Percentiles rank a stretch among this genome's conserved stretches.
These are phyloP conservation scores for Hemaris fuciformis DNA, from an alignment of 2,888 invertebrate species.

Conservation along the genomic window DNA sequence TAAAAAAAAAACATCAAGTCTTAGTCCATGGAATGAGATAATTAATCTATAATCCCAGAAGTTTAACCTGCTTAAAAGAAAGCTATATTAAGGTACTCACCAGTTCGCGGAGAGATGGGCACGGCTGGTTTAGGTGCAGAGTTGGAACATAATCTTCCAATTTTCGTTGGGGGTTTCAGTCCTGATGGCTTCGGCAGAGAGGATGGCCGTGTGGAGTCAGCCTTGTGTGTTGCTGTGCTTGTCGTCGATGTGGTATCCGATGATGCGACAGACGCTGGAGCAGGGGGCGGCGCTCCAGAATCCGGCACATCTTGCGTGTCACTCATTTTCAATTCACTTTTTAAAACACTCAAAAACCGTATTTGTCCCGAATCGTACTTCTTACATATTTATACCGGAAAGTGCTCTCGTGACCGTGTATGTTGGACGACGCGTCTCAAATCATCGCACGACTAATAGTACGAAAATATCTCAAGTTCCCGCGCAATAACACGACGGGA, in stretches of 20 bases:
- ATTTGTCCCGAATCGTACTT: conserved; percentile 27
- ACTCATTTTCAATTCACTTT: conserved; percentile 57
- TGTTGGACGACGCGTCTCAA: conserved; percentile 49
- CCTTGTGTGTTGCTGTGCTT: conserved; percentile 52
- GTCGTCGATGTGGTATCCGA: conserved; percentile 57
- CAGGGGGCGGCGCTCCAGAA: conserved; percentile 40
- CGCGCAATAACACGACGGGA: conserved; percentile 74
- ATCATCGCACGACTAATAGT: conserved; percentile 56
- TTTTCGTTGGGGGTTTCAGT: conserved; percentile 84
- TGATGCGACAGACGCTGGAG: conserved; percentile 56
- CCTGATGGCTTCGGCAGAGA: conserved; percentile 82
- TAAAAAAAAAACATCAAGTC: conserved; percentile 8
- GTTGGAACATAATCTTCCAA: conserved; percentile 84
- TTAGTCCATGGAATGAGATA: background rate
- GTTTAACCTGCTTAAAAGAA: background rate
- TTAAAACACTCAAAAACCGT: conserved; percentile 25
- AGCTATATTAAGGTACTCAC: conserved; percentile 53
- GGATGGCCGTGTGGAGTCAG: conserved; percentile 58
- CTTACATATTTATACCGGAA: conserved; percentile 39
- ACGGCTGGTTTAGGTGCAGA: conserved; percentile 85
- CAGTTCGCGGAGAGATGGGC: conserved; percentile 81
- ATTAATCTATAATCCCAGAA: background rate
- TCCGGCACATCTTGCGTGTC: conserved; percentile 57
- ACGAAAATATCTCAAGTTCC: conserved; percentile 78
- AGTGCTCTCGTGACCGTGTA: conserved; percentile 39